Base-by-base conservation (phyloP, 2,888 invertebrate species). In the Agrotis clavis region DNA sequence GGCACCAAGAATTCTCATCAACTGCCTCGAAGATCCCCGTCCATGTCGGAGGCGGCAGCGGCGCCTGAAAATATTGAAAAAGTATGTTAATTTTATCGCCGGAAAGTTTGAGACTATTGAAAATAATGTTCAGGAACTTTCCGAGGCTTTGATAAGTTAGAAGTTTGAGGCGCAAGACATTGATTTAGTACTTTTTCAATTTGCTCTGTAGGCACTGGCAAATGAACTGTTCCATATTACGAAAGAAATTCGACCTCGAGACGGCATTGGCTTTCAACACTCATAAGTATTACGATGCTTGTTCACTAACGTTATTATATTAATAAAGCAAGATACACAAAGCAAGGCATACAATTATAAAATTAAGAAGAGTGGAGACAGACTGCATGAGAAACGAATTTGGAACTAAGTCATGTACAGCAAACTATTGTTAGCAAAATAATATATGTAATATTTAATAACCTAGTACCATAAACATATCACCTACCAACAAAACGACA, bases 1-100 rank as follows among this genome's bases (percentile, higher is more conserved):
- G 93, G 71, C 95, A 95, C 88, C 95, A 92, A 13, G 90, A 89
- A 82, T 95, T 94, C 79, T 94, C 95, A 82, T 95, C 87, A 41
- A 92, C 86, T 0, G 95, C 96, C 30, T 95, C 93, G 77, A 93
- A 91, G 60, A 95, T 87, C 4, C 94, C 95, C 30, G 91, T 88
- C 96, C 96, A 96, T 82, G 85, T 84, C 13, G 93, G 92, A 2
- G 94, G 89, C 6, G 95, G 95, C 13, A 95, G 86, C 14, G 96
- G 95, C 14, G 93, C 95, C 96, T 96, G 93, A 2, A 94, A 94
- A 75, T 54, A 62, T 54, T 41, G 71, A 73, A 68, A 56, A 77
- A 73, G 63, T 60, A 67, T 79, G 67, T 66, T 71, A 72, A 74
- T 72, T 71, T 70, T 67, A 73, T 74, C 60, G 62, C 70, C 57